Percentiles rank a stretch among this genome's conserved stretches.
Conservation (phyloP, 1,140 invertebrate genomes). For the Diorhabda carinulata region DNA sequence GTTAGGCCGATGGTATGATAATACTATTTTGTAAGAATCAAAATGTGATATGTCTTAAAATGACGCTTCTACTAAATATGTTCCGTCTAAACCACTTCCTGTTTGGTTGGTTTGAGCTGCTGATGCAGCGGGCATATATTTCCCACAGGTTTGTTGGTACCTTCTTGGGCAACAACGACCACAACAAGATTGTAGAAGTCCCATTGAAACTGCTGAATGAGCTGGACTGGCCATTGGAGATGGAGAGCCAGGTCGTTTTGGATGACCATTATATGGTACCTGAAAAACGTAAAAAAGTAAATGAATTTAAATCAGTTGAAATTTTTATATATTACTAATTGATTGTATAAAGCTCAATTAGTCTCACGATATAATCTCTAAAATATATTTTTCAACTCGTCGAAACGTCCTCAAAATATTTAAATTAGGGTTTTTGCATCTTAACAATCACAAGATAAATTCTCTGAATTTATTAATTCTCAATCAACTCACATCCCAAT, state of each 20-base stretch:
- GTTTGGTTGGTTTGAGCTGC: conserved; percentile 72
- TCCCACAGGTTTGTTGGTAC: conserved; percentile 80
- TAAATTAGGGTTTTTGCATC: too few species aligned
- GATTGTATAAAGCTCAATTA: too few species aligned
- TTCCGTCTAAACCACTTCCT: conserved; percentile 73
- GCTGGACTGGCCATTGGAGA: conserved; percentile 82
- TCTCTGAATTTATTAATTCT: too few species aligned
- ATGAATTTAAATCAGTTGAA: too few species aligned
- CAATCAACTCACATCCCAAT: too few species aligned
- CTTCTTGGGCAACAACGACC: conserved; percentile 81
- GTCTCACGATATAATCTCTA: too few species aligned
- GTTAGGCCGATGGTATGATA: neutral
- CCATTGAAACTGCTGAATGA: conserved; percentile 74
- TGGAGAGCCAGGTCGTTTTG: conserved; percentile 82
- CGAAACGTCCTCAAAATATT: too few species aligned
- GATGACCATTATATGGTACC: conserved; percentile 85
- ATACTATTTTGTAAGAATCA: neutral
- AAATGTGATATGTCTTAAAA: conserved; percentile 55
- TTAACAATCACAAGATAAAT: too few species aligned
- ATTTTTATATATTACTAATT: too few species aligned
- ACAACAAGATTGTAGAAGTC: conserved; percentile 77
- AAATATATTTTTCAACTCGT: too few species aligned
- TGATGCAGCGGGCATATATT: conserved; percentile 76
- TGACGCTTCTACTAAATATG: conserved; percentile 77
- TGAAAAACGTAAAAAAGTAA: neutral